Evolutionary conservation across 2,113 vertebrate genomes (phyloP), one percentile per base, ranked within the genome.

Genomic region (Sterna hirundo): DNA sequence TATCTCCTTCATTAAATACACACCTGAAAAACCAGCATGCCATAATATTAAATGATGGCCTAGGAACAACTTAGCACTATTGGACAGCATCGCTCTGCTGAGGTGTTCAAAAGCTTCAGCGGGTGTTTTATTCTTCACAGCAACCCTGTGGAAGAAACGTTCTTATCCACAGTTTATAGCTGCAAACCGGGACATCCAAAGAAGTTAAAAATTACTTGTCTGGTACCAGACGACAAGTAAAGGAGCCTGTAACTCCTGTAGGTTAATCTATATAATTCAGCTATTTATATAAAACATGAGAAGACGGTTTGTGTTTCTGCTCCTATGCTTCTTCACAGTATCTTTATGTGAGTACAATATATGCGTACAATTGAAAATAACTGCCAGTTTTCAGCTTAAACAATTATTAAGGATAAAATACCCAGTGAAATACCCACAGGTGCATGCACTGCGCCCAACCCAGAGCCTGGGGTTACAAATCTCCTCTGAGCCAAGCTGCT

Each of bases 351-450:
- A 91, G 46, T 40, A 85, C 54, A 88, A 27, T 57, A 4, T 27
- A 80, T 7, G 17, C 20, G 7, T 82, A 18, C 74, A 95, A 95
- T 76, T 83, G 70, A 87, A 95, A 95, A 88, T 68, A 95, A 94
- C 32, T 88, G 58, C 38, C 64, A 64, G 51, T 66, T 94, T 94
- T 86, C 70, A 86, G 42, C 78, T 88, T 88, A 55, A 94, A 77
- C 32, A 91, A 89, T 87, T 77, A 93, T 51, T 91, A 83, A 69
- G 68, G 58, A 89, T 72, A 61, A 71, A 94, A 92, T 40, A 64
- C 12, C 40, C 66, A 54, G 25, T 74, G 74, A 94, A 96, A 92
- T 58, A 46, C 54, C 74, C 82, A 89, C 49, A 69, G 81, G 74
- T 82, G 34, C 32, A 29, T 0, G 22, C 10, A 16, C 34, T 38